Evolutionary conservation across 1,140 invertebrate species (phyloP), one percentile per base, ranked within the genome.

Genomic region (Diplogasteroides magnus): DNA sequence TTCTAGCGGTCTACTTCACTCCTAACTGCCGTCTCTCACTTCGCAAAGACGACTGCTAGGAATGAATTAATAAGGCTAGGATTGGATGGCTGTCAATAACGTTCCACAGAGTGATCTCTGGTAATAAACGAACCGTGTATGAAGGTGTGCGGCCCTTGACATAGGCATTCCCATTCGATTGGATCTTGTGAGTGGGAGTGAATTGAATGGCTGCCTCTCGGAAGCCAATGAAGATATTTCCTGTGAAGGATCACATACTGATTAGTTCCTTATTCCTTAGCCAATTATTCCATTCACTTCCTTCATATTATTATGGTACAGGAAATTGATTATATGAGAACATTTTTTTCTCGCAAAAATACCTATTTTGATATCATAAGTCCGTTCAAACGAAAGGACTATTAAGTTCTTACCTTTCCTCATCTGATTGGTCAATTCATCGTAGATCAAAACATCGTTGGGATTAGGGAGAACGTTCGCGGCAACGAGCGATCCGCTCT

Each of bases 111-210:
- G n/a, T n/a, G n/a, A n/a, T n/a, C n/a, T n/a, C n/a, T n/a, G n/a
- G n/a, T n/a, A n/a, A n/a, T n/a, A 61, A 14, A 27, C 28, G 23
- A 28, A 72, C 70, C 27, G 70, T 72, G 32, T 61, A 72, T 2
- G 70, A 72, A 19, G 70, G 70, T 28, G 62, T 67, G 25, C 31
- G 32, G n/a, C 37, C 56, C 14, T 28, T 31, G 19, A 60, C 56
- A 29, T 72, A 72, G 2, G 1, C 23, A 23, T 72, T 58, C 0
- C 37, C 37, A 29, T 62, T 60, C 3, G 29, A 26, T 19, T 67
- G 59, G 15, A 67, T 67, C n/a, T 72, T 72, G 31, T 72, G 64
- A 23, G 64, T 67, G 48, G 70, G 70, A 11, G 61, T 48, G 31
- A 67, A 67, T 32, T 25, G 1, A 25, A 67, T 27, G 29, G 55